Percentiles rank a stretch among this genome's conserved stretches.
phyloP scores from a whole-genome alignment of 2,797 vertebrate species.

The Atherinosoma microstoma region DNA sequence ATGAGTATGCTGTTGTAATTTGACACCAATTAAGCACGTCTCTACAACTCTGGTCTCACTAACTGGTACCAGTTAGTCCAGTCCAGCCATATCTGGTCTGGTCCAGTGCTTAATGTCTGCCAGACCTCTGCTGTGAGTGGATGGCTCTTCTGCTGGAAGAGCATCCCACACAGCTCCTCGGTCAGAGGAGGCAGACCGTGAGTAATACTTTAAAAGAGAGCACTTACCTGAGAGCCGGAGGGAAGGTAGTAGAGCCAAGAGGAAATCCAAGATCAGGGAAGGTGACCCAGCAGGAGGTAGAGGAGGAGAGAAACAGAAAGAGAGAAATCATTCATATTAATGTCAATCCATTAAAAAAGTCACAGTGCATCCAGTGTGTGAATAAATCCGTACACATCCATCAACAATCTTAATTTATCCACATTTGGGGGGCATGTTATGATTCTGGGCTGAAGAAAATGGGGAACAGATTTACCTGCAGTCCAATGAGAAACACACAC shows the following conservation, averaged over 20 bases:
- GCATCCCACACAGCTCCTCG: conserved; percentile 38
- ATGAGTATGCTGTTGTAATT: conserved; percentile 21
- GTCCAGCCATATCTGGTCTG: neutral
- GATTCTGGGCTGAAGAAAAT: neutral
- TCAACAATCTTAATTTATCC: neutral
- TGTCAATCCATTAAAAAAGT: neutral
- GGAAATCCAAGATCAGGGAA: conserved; percentile 23
- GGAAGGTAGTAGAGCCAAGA: conserved; percentile 35
- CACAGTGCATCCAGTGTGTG: neutral
- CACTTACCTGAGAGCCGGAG: conserved; percentile 78
- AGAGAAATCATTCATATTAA: neutral
- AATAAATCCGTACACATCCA: neutral
- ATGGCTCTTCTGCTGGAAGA: conserved; percentile 15
- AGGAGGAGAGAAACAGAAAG: conserved; percentile 9
- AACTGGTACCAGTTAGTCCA: no score
- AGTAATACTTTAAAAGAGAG: conserved; percentile 71
- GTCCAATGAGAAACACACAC: neutral
- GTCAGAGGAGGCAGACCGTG: conserved; percentile 56
- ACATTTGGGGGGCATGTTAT: neutral
- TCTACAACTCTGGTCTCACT: conserved; percentile 4
- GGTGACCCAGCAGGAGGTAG: conserved; percentile 37
- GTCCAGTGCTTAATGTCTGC: conserved; percentile 25
- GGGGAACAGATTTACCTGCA: neutral
- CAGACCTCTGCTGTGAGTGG: conserved; percentile 25
- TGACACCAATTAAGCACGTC: neutral